Evolutionary conservation across 2,888 invertebrate genomes (phyloP), one percentile per base, ranked within the genome.

Genomic region (Plusia festucae): DNA sequence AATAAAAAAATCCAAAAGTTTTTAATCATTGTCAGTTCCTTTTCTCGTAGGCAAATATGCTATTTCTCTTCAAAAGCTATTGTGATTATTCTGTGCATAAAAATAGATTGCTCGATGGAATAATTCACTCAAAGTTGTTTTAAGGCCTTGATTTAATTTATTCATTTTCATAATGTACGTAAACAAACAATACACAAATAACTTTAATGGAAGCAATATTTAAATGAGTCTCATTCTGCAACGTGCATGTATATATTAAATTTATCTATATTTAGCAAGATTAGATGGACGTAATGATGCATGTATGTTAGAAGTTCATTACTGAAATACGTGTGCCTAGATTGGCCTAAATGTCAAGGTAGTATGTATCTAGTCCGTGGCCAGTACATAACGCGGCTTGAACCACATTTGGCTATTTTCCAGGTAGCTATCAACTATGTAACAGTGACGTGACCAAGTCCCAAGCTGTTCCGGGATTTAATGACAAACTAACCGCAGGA

Each of bases 311-410:
- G 61, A 68, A 68, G 76, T 65, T 76, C 60, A 76, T 68, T 75
- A 64, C 56, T 71, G 58, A 30, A 54, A 75, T 53, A 55, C 51
- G 32, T 60, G 60, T 59, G 22, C 54, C 55, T 27, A 77, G 72
- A 77, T 61, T 60, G 56, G 30, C 30, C 46, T 54, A 76, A 81
- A 81, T 79, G 81, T 80, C 80, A 81, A 80, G 80, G 79, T 64
- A 70, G 46, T 66, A 68, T 59, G 60, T 65, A 76, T 78, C 64
- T 64, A 62, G 61, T 70, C 60, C 65, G 76, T 59, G 70, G 67
- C 60, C 68, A 67, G 70, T 73, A 70, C 44, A 76, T 77, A 73
- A 65, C 57, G 57, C 60, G 58, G 72, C 55, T 60, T 67, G 62
- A 20, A 59, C 76, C 68, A 77, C 70, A 64, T 79, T 80, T 81